Conservation (phyloP, 2,888 invertebrate genomes). For the Ophion obscuratus region DNA sequence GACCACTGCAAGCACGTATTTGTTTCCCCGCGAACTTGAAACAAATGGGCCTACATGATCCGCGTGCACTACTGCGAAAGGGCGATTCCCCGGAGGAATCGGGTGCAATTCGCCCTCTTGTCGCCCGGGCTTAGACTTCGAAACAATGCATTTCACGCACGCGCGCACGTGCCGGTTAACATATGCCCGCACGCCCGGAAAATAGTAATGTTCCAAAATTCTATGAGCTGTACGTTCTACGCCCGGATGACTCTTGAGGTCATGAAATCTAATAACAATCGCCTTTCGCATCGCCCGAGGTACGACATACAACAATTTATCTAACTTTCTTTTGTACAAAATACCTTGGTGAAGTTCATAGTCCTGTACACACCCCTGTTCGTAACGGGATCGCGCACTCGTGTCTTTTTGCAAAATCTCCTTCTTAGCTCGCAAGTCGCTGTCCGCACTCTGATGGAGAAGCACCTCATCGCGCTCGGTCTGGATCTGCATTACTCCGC, state of each 20-base stretch:
- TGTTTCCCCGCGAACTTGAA: conserved; percentile 39
- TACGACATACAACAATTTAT: neutral
- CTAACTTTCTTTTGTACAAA: neutral
- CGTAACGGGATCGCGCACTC: neutral
- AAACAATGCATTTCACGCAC: neutral
- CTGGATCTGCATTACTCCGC: too few relatives aligned
- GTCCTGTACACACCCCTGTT: neutral
- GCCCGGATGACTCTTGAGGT: neutral
- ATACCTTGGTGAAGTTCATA: neutral
- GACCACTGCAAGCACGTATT: conserved; percentile 62
- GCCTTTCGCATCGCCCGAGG: neutral
- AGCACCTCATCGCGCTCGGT: too few relatives aligned
- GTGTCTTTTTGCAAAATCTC: neutral
- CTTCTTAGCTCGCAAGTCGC: too few relatives aligned
- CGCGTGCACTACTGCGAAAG: conserved; percentile 29
- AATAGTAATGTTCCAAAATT: neutral
- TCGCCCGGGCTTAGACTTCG: neutral
- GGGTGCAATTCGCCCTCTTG: neutral
- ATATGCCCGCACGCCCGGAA: neutral
- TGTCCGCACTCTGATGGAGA: too few relatives aligned
- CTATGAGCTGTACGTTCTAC: neutral
- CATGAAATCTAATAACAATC: neutral
- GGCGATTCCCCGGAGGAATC: neutral
- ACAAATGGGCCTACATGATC: conserved; percentile 68
- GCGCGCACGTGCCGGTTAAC: neutral